Evolutionary conservation across 2,113 vertebrate species (phyloP).

Genomic region (Helogale parvula): DNA sequence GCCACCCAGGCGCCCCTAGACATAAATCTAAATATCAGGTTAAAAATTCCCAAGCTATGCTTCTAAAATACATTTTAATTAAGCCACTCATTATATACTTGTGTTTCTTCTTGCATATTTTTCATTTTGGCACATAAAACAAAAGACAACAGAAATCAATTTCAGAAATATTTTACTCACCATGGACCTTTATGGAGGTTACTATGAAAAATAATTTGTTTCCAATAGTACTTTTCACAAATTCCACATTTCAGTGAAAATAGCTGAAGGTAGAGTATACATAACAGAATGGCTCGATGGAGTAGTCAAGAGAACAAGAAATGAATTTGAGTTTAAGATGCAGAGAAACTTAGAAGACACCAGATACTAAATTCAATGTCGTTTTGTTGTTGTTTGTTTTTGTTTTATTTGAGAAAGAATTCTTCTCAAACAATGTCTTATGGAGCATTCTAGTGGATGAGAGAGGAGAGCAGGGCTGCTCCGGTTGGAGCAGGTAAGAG

Average conservation of each 20-base stretch:
- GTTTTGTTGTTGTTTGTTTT: background rate
- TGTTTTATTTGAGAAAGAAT: conserved; percentile 40
- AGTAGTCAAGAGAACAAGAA: background rate
- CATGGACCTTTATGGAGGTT: background rate
- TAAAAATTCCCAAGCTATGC: background rate
- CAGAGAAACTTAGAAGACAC: background rate
- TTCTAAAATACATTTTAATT: conserved; percentile 25
- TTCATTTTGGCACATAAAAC: background rate
- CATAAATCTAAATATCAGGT: background rate
- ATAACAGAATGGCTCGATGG: background rate
- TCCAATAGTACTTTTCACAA: background rate
- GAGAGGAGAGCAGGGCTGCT: background rate
- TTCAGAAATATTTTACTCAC: background rate
- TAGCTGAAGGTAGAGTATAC: background rate
- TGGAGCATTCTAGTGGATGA: background rate
- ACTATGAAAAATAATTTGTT: background rate
- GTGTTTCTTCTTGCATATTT: background rate
- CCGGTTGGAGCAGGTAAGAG: background rate
- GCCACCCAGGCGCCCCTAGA: too few species aligned
- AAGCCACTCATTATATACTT: conserved; percentile 19
- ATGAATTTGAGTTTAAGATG: background rate
- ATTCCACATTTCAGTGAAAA: background rate
- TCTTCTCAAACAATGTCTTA: background rate
- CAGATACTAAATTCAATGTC: background rate
- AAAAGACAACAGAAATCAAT: background rate